Percentiles rank a stretch among this genome's conserved stretches.
These are phyloP conservation scores for Eurosta solidaginis DNA, from an alignment of 1,140 invertebrate genomes.

Conservation along the genomic window DNA sequence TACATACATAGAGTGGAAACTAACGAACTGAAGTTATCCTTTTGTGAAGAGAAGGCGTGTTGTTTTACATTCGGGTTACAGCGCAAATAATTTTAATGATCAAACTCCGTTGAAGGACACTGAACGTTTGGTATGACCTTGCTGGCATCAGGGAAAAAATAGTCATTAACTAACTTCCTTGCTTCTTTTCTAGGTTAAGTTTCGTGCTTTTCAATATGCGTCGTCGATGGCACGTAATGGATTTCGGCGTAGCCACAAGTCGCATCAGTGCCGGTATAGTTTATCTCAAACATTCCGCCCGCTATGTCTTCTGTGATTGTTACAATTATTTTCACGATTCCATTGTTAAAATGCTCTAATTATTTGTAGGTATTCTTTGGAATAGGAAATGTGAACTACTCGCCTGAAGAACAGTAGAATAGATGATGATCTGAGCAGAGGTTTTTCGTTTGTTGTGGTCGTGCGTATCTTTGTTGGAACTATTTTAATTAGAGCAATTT, in stretches of 20 bases:
- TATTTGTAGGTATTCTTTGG: neutral
- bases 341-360: slow-evolving; percentile 9
- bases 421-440: neutral
- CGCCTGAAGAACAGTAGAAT: neutral
- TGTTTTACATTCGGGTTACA: neutral
- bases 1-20: no score
- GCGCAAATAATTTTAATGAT: neutral
- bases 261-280: neutral
- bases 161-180: no score
- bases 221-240: neutral
- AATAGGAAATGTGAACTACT: neutral
- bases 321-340: slow-evolving; percentile 9
- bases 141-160: no score
- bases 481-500: neutral
- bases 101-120: neutral
- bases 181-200: no score
- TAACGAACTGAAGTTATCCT: neutral
- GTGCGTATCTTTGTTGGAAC: neutral
- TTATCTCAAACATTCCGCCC: slow-evolving; percentile 4
- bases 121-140: no score
- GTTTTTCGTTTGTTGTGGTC: neutral
- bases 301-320: neutral
- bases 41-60: neutral
- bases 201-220: neutral
- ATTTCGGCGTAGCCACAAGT: neutral